Percentiles rank a stretch among this genome's conserved stretches.
phyloP scores from a whole-genome alignment of 1,140 invertebrate genomes.

The Sesamia nonagrioides region DNA sequence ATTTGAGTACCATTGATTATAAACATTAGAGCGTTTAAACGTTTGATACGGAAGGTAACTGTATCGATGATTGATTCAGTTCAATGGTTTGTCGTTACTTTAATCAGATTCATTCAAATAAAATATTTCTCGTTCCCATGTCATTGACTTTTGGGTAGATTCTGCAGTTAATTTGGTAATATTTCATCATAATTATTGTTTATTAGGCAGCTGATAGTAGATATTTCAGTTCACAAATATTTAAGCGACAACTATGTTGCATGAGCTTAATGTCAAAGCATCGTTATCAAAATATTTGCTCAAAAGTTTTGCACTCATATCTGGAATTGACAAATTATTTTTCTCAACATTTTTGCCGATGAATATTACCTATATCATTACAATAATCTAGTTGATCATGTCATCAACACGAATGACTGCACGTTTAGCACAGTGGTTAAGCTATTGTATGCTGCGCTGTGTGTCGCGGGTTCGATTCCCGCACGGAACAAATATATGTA shows the following conservation, averaged over 20 bases:
- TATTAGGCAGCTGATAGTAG: constrained; percentile 8
- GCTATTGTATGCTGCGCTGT: no score
- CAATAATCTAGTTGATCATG: no score
- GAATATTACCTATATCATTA: no score
- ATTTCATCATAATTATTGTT: constrained; percentile 20
- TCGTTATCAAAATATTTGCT: no score
- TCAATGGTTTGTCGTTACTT: constrained; percentile 17
- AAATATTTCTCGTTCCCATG: not conserved
- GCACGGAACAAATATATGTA: no score
- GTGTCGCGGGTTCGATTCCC: no score
- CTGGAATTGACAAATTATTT: no score
- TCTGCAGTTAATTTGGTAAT: not conserved
- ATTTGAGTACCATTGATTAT: constrained; percentile 23
- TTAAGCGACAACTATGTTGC: not conserved
- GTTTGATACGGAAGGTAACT: constrained; percentile 18
- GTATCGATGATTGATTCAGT: constrained; percentile 2
- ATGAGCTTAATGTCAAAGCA: not conserved
- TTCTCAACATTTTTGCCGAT: no score
- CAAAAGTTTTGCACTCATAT: no score
- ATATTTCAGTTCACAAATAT: constrained; percentile 13
- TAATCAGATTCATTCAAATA: not conserved
- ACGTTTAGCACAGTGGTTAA: no score
- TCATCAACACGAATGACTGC: no score
- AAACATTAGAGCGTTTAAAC: constrained; percentile 15
- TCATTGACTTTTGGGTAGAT: not conserved